Conservation (phyloP, 2,113 vertebrate genomes). For the Tapirus terrestris region DNA sequence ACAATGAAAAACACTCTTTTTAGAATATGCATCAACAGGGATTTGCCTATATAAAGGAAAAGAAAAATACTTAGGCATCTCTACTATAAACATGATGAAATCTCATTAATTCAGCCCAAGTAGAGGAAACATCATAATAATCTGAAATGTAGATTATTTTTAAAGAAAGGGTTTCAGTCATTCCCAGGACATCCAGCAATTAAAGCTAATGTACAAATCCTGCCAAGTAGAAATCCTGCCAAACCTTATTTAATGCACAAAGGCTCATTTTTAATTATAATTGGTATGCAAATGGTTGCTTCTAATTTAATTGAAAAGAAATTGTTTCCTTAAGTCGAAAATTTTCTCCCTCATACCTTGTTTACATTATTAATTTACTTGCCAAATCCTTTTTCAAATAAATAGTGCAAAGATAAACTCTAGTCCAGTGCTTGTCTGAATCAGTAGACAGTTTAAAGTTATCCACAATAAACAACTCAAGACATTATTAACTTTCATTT, state of each 20-base stretch:
- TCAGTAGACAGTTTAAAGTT: neutral
- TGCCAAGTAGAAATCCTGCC: neutral
- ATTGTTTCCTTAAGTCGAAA: conserved; percentile 31
- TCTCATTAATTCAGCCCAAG: conserved; percentile 15
- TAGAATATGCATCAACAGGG: neutral
- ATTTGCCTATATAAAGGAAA: neutral
- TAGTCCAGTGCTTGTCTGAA: neutral
- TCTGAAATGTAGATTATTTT: conserved; percentile 27
- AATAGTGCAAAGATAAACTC: neutral
- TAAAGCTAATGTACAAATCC: neutral
- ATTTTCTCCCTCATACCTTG: neutral
- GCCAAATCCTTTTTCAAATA: neutral
- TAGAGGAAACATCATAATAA: neutral
- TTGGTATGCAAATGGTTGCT: neutral
- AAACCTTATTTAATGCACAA: neutral
- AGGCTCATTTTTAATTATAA: conserved; percentile 38
- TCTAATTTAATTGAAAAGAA: conserved; percentile 53
- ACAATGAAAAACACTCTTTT: neutral
- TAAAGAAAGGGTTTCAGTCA: neutral
- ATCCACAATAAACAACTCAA: neutral
- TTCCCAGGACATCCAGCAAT: neutral
- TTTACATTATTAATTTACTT: conserved; percentile 56
- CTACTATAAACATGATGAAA: neutral
- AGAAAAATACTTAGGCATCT: neutral
- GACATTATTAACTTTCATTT: neutral